Percentiles rank a stretch among this genome's conserved stretches.
Conservation (phyloP, 2,113 vertebrate genomes). For the Bubo scandiacus region DNA sequence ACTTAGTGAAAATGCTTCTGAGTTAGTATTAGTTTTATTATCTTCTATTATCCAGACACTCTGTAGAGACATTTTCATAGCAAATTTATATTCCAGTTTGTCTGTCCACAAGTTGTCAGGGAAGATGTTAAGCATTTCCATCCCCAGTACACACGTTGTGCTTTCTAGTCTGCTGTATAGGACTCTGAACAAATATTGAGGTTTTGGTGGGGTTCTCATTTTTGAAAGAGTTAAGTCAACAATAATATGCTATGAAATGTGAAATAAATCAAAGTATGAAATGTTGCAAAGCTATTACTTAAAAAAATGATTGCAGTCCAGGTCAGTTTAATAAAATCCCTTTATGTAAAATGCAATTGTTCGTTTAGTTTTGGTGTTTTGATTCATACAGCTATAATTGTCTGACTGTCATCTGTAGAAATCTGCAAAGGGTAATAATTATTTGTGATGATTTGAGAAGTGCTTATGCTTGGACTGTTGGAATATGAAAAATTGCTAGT, state of each 20-base stretch:
- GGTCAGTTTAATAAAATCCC: neutral
- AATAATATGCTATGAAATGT: neutral
- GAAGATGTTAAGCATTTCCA: neutral
- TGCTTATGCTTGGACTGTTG: neutral
- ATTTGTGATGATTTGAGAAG: neutral
- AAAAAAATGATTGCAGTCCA: neutral
- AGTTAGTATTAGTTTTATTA: neutral
- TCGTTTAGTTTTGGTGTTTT: neutral
- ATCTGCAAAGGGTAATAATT: neutral
- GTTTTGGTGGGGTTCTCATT: neutral
- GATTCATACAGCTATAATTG: neutral
- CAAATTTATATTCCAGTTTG: neutral
- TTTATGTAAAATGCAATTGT: neutral
- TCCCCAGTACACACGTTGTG: neutral
- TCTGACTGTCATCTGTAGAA: neutral
- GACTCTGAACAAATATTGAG: neutral
- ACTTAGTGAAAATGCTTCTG: neutral
- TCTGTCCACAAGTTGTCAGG: neutral
- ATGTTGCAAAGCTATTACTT: neutral
- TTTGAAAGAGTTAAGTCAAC: neutral
- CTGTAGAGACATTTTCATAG: neutral
- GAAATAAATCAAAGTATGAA: neutral
- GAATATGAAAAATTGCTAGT: neutral
- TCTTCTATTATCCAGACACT: neutral
- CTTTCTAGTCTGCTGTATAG: neutral